A percentile compares a stretch with the other conserved stretches of the same genome.
Conservation (phyloP, 2,797 vertebrate species). For the Ptychobarbus kaznakovi region DNA sequence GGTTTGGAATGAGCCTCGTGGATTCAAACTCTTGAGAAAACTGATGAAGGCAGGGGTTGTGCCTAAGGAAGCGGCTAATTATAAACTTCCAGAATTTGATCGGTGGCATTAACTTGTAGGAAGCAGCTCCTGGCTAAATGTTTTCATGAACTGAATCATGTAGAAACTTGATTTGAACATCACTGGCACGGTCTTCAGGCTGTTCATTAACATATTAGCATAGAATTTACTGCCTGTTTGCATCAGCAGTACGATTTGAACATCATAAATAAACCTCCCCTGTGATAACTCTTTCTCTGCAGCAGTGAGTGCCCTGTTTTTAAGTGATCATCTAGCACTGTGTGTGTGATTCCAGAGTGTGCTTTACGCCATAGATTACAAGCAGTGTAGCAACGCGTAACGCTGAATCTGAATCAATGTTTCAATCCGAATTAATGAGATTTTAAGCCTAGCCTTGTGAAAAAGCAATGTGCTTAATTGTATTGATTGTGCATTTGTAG, state of each 20-base stretch:
- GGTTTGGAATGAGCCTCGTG: not conserved
- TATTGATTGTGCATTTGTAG: not conserved
- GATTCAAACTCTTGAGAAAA: not conserved
- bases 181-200: constrained; percentile 11
- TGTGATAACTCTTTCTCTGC: constrained; percentile 26
- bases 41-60: constrained; percentile 9
- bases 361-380: not conserved
- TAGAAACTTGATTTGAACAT: constrained; percentile 35
- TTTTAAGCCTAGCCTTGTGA: not conserved
- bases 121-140: constrained; percentile 22
- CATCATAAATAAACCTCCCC: constrained; percentile 41
- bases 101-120: not conserved
- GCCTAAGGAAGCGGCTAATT: constrained; percentile 22
- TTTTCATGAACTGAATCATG: constrained; percentile 19
- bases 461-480: not conserved
- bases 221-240: constrained; percentile 38
- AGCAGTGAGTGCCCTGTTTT: constrained; percentile 18
- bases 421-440: not conserved
- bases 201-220: constrained; percentile 34
- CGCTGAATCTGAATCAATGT: not conserved
- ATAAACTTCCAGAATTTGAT: constrained; percentile 8
- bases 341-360: constrained; percentile 12
- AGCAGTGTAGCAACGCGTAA: not conserved
- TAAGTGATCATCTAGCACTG: not conserved
- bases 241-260: constrained; percentile 22